Evolutionary conservation across 2,113 vertebrate species (phyloP).

Genomic region (Corythoichthys intestinalis): DNA sequence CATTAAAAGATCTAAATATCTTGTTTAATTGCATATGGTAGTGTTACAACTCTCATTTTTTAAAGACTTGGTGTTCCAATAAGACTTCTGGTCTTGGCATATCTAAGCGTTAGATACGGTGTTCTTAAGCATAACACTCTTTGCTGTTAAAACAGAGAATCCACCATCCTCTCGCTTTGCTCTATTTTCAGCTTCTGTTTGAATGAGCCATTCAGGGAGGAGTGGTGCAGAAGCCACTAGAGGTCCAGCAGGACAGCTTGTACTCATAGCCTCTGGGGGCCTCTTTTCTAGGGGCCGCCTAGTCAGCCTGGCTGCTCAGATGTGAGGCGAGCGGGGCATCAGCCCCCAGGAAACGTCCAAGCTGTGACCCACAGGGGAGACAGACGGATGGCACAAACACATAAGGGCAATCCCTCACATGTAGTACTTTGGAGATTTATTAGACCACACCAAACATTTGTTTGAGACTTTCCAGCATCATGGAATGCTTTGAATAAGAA

Average conservation of each 20-base stretch:
- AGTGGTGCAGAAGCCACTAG: conserved; percentile 51
- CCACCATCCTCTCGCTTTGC: conserved; percentile 29
- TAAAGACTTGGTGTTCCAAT: too few relatives aligned
- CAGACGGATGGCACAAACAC: conserved; percentile 67
- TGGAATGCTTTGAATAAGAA: background rate
- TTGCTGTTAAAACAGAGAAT: conserved; percentile 57
- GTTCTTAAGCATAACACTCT: too few relatives aligned
- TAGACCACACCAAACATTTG: background rate
- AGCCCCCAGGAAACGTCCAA: conserved; percentile 71
- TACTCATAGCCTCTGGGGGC: conserved; percentile 70
- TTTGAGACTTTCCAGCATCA: background rate
- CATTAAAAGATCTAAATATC: conserved; percentile 31
- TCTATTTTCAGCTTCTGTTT: conserved; percentile 26
- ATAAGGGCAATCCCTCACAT: conserved; percentile 35
- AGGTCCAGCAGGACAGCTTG: conserved; percentile 74
- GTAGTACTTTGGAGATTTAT: conserved; percentile 8
- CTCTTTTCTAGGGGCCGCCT: conserved; percentile 66
- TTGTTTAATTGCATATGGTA: conserved; percentile 49
- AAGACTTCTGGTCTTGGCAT: too few relatives aligned
- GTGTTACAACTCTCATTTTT: too few relatives aligned
- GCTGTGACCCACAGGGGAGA: conserved; percentile 71
- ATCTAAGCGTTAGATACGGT: too few relatives aligned
- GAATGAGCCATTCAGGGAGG: conserved; percentile 38
- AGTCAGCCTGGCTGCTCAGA: conserved; percentile 75
- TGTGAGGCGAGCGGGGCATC: conserved; percentile 66